Percentiles rank a stretch among this genome's conserved stretches.
These are phyloP conservation scores for Drosophila paranaensis DNA, from an alignment of 2,888 invertebrate species.

Conservation along the genomic window DNA sequence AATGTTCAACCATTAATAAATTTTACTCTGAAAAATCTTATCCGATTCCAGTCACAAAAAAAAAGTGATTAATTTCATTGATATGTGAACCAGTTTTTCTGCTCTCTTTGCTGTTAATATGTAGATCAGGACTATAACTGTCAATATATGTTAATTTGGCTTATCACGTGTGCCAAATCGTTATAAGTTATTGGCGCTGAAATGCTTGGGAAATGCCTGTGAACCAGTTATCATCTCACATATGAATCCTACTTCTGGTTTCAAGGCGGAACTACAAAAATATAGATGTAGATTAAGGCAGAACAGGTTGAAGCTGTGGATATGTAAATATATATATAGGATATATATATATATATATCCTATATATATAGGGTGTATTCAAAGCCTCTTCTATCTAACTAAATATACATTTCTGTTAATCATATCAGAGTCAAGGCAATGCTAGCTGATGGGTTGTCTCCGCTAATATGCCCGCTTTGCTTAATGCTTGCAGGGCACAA, in stretches of 20 bases:
- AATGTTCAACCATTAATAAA: background rate
- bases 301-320: background rate
- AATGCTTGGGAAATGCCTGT: slow-evolving; percentile 4
- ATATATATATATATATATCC: background rate
- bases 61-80: background rate
- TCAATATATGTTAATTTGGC: slow-evolving; percentile 6
- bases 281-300: background rate
- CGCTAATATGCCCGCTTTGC: background rate
- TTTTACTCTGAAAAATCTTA: background rate
- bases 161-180: background rate
- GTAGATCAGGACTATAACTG: slow-evolving; percentile 6
- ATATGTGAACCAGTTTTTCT: background rate
- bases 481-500: background rate
- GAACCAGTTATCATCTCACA: slow-evolving; percentile 7
- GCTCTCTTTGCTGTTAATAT: background rate
- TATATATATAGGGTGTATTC: too few relatives aligned
- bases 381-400: too few relatives aligned
- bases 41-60: background rate
- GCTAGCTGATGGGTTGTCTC: too few relatives aligned
- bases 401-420: too few relatives aligned
- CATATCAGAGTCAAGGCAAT: too few relatives aligned
- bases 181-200: slow-evolving; percentile 6
- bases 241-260: background rate
- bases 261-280: background rate
- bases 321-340: background rate